Conservation (phyloP, 2,113 vertebrate species). For the Candoia aspera region DNA sequence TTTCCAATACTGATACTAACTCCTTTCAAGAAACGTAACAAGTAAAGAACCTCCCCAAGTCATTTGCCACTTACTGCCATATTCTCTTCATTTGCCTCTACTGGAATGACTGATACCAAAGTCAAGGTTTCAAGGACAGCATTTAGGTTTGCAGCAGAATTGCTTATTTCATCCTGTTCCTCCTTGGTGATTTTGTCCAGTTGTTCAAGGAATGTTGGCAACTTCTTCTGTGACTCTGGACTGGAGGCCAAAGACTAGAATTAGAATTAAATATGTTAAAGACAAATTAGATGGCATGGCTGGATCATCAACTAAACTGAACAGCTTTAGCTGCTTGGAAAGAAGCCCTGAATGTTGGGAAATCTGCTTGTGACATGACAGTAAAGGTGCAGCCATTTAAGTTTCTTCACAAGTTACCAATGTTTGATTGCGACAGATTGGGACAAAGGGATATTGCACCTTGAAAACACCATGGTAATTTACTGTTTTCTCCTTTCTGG, state of each 20-base stretch:
- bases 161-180: slow-evolving; percentile 11
- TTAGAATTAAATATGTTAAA: slow-evolving; percentile 37
- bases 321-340: not conserved
- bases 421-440: not conserved
- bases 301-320: not conserved
- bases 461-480: not conserved
- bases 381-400: not conserved
- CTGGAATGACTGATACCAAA: slow-evolving; percentile 63
- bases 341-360: not conserved
- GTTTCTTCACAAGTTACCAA: not conserved
- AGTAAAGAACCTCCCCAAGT: slow-evolving; percentile 7
- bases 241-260: slow-evolving; percentile 68
- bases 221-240: slow-evolving; percentile 38
- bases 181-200: not conserved
- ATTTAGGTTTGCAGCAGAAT: slow-evolving; percentile 55
- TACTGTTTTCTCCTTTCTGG: not conserved
- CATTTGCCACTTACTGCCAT: slow-evolving; percentile 65
- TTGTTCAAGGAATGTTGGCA: slow-evolving; percentile 56
- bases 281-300: not conserved
- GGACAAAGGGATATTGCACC: not conserved
- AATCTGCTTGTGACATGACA: not conserved
- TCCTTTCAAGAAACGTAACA: not conserved
- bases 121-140: slow-evolving; percentile 67
- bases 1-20: not conserved
- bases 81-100: slow-evolving; percentile 26